Percentiles rank a stretch among this genome's conserved stretches.
Evolutionary conservation across 2,888 invertebrate species (phyloP).

Genomic region (Ligdia adustata): DNA sequence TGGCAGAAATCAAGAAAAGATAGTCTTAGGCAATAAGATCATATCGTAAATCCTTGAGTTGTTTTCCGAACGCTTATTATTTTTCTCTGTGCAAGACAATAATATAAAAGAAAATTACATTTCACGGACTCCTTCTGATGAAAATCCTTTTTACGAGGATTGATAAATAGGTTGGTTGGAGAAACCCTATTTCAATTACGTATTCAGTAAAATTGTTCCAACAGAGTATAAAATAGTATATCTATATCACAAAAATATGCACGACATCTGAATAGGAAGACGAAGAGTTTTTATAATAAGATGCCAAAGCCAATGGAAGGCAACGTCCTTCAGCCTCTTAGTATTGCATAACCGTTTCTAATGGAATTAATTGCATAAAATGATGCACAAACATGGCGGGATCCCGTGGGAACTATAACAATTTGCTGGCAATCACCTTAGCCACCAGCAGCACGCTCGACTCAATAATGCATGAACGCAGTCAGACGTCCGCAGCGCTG

Average conservation of each 20-base stretch:
- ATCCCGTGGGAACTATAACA: constrained; percentile 72
- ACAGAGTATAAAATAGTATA: too few relatives aligned
- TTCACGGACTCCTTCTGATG: constrained; percentile 4
- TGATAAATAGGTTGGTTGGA: constrained; percentile 1
- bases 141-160: neutral
- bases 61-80: constrained; percentile 13
- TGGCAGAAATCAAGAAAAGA: neutral
- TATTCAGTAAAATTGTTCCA: too few relatives aligned
- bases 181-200: constrained; percentile 6
- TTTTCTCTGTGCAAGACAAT: constrained; percentile 13
- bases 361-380: constrained; percentile 44
- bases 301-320: neutral
- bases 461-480: constrained; percentile 72
- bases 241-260: too few relatives aligned
- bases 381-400: constrained; percentile 44
- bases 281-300: too few relatives aligned
- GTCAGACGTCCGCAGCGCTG: constrained; percentile 56
- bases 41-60: constrained; percentile 8
- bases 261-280: too few relatives aligned
- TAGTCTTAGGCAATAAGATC: neutral
- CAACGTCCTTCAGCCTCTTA: constrained; percentile 10
- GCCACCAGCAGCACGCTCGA: constrained; percentile 52
- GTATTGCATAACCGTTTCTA: constrained; percentile 19
- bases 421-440: constrained; percentile 63
- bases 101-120: constrained; percentile 20